Conservation (phyloP, 2,888 invertebrate species). For the Morpho helenor region DNA sequence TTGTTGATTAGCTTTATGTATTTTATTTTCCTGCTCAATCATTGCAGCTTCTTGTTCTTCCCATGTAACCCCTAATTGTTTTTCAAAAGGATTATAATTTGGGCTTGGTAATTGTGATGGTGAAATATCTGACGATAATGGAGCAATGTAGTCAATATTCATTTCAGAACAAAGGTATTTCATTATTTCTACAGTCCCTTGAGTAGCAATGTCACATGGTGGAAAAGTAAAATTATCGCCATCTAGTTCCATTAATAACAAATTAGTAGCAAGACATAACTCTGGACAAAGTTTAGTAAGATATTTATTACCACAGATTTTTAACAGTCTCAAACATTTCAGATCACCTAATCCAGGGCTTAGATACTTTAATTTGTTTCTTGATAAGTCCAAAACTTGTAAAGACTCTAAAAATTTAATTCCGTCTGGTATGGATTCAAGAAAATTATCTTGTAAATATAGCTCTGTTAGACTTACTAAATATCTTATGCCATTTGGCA, state of each 20-base stretch:
- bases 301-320: conserved; percentile 79
- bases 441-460: conserved; percentile 84
- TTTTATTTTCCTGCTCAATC: conserved; percentile 81
- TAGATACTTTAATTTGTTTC: conserved; percentile 82
- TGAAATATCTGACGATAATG: conserved; percentile 46
- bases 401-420: conserved; percentile 82
- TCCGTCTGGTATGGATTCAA: conserved; percentile 84
- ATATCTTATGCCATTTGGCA: conserved; percentile 82
- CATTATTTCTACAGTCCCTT: conserved; percentile 83
- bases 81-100: conserved; percentile 54
- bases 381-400: conserved; percentile 83
- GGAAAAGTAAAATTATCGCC: conserved; percentile 82
- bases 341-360: conserved; percentile 82
- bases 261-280: conserved; percentile 81
- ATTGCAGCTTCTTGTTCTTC: conserved; percentile 83
- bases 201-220: conserved; percentile 75
- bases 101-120: conserved; percentile 48
- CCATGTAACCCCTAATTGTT: conserved; percentile 55
- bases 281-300: conserved; percentile 81
- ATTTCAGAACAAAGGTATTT: conserved; percentile 76
- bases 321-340: conserved; percentile 79
- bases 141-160: conserved; percentile 72
- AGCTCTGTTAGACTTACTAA: conserved; percentile 85
- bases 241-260: conserved; percentile 82
- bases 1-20: conserved; percentile 81